Base-by-base conservation (phyloP, 2,797 vertebrate genomes). In the Hypotaenidia philippensis region DNA sequence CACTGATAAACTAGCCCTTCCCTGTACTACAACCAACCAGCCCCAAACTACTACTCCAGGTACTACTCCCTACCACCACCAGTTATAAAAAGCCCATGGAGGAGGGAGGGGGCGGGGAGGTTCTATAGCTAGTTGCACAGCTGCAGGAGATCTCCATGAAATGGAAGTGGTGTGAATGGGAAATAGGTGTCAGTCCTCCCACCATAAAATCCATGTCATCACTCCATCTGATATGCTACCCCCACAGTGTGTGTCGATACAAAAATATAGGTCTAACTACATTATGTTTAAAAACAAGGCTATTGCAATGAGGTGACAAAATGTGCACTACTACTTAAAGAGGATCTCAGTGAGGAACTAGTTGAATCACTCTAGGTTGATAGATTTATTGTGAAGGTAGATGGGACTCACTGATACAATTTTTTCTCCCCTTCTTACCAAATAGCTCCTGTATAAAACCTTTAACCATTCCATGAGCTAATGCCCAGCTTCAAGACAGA, bases 1-100 rank as follows among this genome's bases (percentile, higher is more conserved):
- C 31, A 34, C 1, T 27, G 4, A 16, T 6, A 34, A 12, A 41
- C 6, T 4, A 52, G 10, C 6, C 32, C 27, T 66, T 52, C 13
- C 29, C 32, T 34, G 13, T 34, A 55, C 13, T 9, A 52, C 9
- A 20, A 75, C 17, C 72, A 31, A 4, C 2, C 6, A 11, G 27
- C 50, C 44, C 23, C 49, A 83, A 18, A 1, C 12, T 8, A 26
- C 68, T 3, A 7, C 0, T 47, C 5, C 16, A 61, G 18, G 13
- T 19, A 9, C 41, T 44, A 44, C 8, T 9, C 6, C 15, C 19
- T 22, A 18, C 17, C 17, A 66, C 29, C 44, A 66, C 3, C 69
- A 78, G 23, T n/a, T 50, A 27, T 3, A 52, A 40, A 66, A 74
- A 66, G 4, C 7, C 27, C 27, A 63, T 9, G 27, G 25, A 60